Base-by-base conservation (phyloP, 2,888 invertebrate species). In the Tillus elongatus region DNA sequence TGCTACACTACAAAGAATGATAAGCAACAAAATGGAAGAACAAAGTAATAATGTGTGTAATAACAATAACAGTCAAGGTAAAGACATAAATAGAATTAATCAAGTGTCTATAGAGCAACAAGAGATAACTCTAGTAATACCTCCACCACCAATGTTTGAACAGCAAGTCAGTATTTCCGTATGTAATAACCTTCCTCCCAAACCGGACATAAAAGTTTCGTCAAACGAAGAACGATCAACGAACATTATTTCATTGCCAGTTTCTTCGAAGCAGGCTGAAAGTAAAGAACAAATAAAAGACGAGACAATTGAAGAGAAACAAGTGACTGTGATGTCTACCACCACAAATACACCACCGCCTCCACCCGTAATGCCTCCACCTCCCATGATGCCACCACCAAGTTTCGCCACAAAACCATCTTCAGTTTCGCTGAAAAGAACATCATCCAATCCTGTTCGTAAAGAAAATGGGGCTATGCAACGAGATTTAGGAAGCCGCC, bases 351-450 rank as follows among this genome's bases (percentile, higher is more conserved):
- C 13, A 6, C 11, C 32, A 11, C 4, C 11, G 11, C 32, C 11
- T 12, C 14, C 32, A 32, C 14, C 32, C 8, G 4, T 10, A 29
- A 11, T 29, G 10, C 4, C 29, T 4, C 4, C 10, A 11, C 29
- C 29, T 29, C 29, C 29, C 9, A n/a, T 11, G 11, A 11, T n/a
- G 24, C 24, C 24, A n/a, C 24, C 24, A 19, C 24, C 24, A 19
- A 19, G 24, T 19, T 19, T 19, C 24, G 24, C 24, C 6, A n/a
- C 6, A 6, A n/a, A 19, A 19, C 24, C 24, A 8, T 19, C 24
- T 8, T 19, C 24, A 19, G 24, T n/a, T 8, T n/a, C 24, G n/a
- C n/a, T n/a, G n/a, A n/a, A 6, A 19, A 6, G 6, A 19, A 8
- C 24, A 19, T 6, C 24, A 19, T n/a, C n/a, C n/a, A n/a, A n/a